Conservation (phyloP, 2,797 vertebrate species). For the Chromis chromis region DNA sequence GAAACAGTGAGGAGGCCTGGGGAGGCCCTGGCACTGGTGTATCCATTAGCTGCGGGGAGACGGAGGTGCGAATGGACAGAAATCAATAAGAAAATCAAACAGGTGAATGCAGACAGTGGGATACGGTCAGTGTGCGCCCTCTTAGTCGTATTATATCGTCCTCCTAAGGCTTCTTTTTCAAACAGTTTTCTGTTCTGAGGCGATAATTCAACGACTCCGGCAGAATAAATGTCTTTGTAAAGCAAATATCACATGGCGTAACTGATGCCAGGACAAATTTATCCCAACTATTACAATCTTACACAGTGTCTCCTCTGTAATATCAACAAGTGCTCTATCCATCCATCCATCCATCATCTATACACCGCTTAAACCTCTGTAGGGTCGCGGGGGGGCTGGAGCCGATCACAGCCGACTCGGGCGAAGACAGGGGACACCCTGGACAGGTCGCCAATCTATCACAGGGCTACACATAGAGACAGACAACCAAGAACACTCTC, state of each 20-base stretch:
- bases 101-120: slow-evolving; percentile 66
- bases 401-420: no score
- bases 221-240: slow-evolving; percentile 14
- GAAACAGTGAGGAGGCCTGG: slow-evolving; percentile 95
- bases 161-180: slow-evolving; percentile 27
- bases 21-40: slow-evolving; percentile 95
- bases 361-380: no score
- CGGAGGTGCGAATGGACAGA: slow-evolving; percentile 62
- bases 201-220: slow-evolving; percentile 21
- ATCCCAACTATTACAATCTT: slow-evolving; percentile 10
- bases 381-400: no score
- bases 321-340: neutral
- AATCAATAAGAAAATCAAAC: slow-evolving; percentile 74
- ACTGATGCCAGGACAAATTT: slow-evolving; percentile 20
- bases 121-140: slow-evolving; percentile 7
- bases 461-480: no score
- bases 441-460: no score
- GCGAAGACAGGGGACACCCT: no score
- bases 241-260: neutral
- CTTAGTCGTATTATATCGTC: slow-evolving; percentile 16
- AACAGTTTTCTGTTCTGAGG: slow-evolving; percentile 20
- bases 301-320: slow-evolving; percentile 1
- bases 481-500: no score
- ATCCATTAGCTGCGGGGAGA: slow-evolving; percentile 91
- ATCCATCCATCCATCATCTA: no score